A percentile compares a stretch with the other conserved stretches of the same genome.
phyloP scores from a whole-genome alignment of 2,113 vertebrate species.

The Andinoacara biseriatus region DNA sequence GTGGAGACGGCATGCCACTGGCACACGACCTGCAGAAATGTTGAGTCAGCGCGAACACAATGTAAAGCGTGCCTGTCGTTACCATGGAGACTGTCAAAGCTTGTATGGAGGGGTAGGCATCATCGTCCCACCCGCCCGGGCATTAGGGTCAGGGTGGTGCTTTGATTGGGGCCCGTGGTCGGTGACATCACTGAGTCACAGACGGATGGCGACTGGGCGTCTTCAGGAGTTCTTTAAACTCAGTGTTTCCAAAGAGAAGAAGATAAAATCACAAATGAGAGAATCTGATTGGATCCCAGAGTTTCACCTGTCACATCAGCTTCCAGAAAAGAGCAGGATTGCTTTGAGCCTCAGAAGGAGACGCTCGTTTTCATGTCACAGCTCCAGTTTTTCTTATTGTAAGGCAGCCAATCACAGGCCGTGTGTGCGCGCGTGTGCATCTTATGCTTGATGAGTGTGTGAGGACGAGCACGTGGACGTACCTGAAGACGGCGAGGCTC shows the following conservation, averaged over 20 bases:
- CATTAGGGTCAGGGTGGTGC: background rate
- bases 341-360: background rate
- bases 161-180: background rate
- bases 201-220: too few species aligned
- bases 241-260: background rate
- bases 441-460: background rate
- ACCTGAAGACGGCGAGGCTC: slow-evolving; percentile 88
- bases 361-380: background rate
- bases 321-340: too few species aligned
- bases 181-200: background rate
- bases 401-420: background rate
- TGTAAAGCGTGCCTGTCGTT: background rate
- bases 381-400: background rate
- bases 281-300: too few species aligned
- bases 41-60: background rate
- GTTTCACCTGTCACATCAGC: too few species aligned
- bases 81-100: background rate
- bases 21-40: background rate
- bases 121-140: background rate
- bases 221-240: too few species aligned
- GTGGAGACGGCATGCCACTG: background rate
- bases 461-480: background rate
- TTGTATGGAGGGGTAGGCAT: background rate
- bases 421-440: background rate
- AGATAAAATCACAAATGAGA: too few species aligned